These are phyloP conservation scores for Pterocles orientalis DNA, from an alignment of 2,113 vertebrate genomes.

Conservation along the genomic window DNA sequence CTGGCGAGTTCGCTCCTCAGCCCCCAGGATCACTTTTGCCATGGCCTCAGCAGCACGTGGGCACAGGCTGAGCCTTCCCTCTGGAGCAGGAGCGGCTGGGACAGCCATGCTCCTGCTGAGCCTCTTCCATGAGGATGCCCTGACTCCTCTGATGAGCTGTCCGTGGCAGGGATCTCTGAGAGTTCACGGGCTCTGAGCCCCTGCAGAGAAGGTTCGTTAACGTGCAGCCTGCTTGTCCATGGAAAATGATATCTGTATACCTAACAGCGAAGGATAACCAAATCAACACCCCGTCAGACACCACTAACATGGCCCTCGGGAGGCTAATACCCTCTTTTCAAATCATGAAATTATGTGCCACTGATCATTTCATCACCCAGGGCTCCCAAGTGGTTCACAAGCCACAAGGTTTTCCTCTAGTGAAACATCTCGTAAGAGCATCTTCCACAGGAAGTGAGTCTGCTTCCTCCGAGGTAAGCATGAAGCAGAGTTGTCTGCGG, in stretches of 20 bases:
- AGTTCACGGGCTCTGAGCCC: neutral
- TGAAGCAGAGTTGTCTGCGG: neutral
- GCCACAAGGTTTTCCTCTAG: neutral
- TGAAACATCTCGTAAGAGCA: neutral
- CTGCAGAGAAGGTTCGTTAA: neutral
- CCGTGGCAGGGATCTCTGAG: neutral
- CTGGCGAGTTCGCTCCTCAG: neutral
- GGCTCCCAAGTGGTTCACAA: neutral
- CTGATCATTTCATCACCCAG: neutral
- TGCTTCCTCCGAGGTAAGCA: rapidly evolving
- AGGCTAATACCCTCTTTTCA: neutral
- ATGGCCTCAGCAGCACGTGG: neutral
- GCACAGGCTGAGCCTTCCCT: neutral
- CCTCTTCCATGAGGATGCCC: neutral
- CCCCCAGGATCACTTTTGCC: neutral
- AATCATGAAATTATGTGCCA: neutral
- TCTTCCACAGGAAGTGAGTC: neutral
- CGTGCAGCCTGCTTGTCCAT: neutral
- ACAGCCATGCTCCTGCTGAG: neutral
- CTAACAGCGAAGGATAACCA: neutral
- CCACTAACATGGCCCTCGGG: neutral
- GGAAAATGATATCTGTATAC: neutral
- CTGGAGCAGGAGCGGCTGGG: neutral
- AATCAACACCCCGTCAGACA: neutral
- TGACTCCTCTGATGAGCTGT: neutral